Base-by-base conservation (phyloP, 1,140 invertebrate species). In the Trichonephila clavata region DNA sequence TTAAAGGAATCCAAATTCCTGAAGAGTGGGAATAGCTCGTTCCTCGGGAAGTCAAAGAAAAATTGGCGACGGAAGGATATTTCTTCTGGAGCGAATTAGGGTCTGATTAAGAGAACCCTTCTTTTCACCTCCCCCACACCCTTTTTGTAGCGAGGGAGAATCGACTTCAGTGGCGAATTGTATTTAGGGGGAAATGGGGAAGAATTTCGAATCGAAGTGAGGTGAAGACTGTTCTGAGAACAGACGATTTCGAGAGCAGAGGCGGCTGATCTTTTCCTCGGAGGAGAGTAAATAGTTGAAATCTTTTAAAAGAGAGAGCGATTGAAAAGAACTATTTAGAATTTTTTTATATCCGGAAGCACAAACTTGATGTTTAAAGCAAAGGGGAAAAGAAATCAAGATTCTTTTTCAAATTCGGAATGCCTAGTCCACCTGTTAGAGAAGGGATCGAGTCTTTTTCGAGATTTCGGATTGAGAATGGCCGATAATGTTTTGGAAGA, bases 191-290 rank as follows among this genome's bases (percentile, higher is more conserved):
- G 39, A 39, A 77, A 77, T 20, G 27, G 27, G 27, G 24, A 18
- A 18, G 24, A 77, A 77, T 77, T 50, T 77, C 32, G 71, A 77
- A 77, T 77, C 27, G 65, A 68, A 68, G 65, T 77, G 71, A 77
- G 2, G 71, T 77, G 32, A 32, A 77, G 71, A 39, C 18, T 77
- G 71, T 77, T 77, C 71, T 77, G 27, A 32, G 13, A 27, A 27
- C 71, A 77, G 71, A 68, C 65, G 65, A 77, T 77, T 32, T 24
- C 18, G 27, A 16, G 71, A 77, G 27, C 27, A 18, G 32, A 77
- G 32, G 24, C 27, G 32, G 71, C 18, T 14, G 71, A 77, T 77
- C 68, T 27, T 71, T 77, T 32, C 10, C 14, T 16, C n/a, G 14
- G 65, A 13, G 68, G 24, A 32, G 27, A 77, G 27, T 77, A 77